Evolutionary conservation across 2,797 vertebrate species (phyloP).

Genomic region (Tangara arthus): DNA sequence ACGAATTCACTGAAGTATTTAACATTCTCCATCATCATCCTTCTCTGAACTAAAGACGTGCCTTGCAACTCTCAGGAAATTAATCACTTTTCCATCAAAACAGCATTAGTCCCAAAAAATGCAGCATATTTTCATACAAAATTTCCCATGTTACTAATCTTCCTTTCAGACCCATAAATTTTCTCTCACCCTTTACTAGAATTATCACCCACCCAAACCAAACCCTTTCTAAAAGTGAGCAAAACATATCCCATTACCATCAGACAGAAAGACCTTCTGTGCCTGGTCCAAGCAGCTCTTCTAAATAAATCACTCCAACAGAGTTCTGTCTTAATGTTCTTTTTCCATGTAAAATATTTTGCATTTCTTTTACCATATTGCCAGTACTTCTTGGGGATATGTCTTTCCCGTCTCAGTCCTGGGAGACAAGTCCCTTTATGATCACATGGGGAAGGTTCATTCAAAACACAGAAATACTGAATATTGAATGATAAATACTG

Average conservation of each 20-base stretch:
- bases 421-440: constrained; percentile 37
- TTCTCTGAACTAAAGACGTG: neutral
- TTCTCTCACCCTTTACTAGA: neutral
- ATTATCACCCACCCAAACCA: neutral
- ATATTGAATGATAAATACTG: constrained; percentile 39
- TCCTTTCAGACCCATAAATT: constrained; percentile 33
- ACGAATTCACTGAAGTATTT: neutral
- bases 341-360: constrained; percentile 34
- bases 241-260: neutral
- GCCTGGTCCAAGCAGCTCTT: neutral
- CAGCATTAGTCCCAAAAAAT: neutral
- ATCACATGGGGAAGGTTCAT: constrained; percentile 43
- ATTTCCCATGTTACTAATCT: neutral
- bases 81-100: constrained; percentile 24
- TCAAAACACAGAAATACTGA: constrained; percentile 31
- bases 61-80: neutral
- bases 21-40: neutral
- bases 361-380: constrained; percentile 21
- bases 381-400: neutral
- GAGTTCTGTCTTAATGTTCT: neutral
- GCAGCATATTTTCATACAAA: constrained; percentile 6
- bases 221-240: neutral
- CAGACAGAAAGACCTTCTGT: constrained; percentile 10
- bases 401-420: neutral
- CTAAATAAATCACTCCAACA: constrained; percentile 24